Base-by-base conservation (phyloP, 2,888 invertebrate genomes). In the Andrena bicolor region DNA sequence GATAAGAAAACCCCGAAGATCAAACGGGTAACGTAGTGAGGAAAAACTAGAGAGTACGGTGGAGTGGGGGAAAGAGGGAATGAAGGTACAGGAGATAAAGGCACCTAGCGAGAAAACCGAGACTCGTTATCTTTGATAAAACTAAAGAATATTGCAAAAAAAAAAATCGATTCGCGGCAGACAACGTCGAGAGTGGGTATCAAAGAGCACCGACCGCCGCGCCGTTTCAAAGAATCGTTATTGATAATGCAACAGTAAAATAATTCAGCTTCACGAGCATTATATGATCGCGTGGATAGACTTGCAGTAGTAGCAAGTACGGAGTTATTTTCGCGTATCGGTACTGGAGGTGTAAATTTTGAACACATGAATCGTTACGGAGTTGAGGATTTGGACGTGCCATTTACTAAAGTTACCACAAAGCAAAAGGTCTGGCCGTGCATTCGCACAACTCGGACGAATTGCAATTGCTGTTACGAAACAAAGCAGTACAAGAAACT, bases 1-100 rank as follows among this genome's bases (percentile, higher is more conserved):
- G 82, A 82, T 78, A 80, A 80, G 78, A 60, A 60, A 77, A 74
- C 26, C 60, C 16, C 35, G 23, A 41, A 58, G 79, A 77, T 80
- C 70, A 69, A 80, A 80, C 66, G 65, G 58, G n/a, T 10, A 60
- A 53, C 48, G 49, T 41, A 26, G 66, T 28, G 10, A 30, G 20
- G 41, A 51, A 66, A 68, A 72, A 58, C 49, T 13, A 30, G 16
- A 35, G 5, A 20, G 49, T 20, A 8, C 35, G 35, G 16, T 16
- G 0, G 10, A 16, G 13, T 23, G 65, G n/a, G 8, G 13, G 6
- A 5, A 8, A 2, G 23, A n/a, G 26, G 20, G 35, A 53, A 63
- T 26, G 2, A 61, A 32, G 51, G 7, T 49, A 30, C 10, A 4
- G 16, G 13, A 72, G 72, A 66, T 69, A 69, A 68, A 76, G 28